Base-by-base conservation (phyloP, 1,140 invertebrate genomes). In the Anagrus nilaparvatae region DNA sequence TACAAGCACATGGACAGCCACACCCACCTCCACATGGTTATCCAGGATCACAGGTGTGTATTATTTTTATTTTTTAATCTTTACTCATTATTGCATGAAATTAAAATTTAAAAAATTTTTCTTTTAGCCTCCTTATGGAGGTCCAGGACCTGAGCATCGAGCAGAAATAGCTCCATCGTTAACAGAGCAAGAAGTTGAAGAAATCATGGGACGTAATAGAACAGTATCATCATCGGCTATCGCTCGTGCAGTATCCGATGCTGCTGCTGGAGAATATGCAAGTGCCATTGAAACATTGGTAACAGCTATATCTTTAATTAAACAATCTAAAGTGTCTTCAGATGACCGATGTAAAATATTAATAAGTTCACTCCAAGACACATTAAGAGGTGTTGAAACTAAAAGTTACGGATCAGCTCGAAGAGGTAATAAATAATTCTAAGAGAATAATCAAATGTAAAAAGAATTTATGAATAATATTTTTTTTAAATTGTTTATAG, bases 321-420 rank as follows among this genome's bases (percentile, higher is more conserved):
- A 97, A 69, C 93, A 98, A 70, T 97, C 94, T 14, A 97, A 97
- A 71, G 75, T 75, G 19, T 88, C 95, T 0, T 83, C 88, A 58
- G 96, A 99, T 70, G 96, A 99, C 61, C 74, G 96, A 28, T 99
- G 96, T 71, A 98, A 98, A 71, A 96, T 98, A 50, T 69, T 99
- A 9, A 95, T 99, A 39, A 94, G 86, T 55, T 95, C 93, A 1
- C 73, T 98, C 2, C 87, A 98, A 71, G 96, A 99, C 60, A 98
- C 96, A 14, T 67, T 99, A 20, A 83, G 94, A 63, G 94, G 92
- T 14, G 89, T 97, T n/a, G 92, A 97, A 69, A 84, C 86, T 3
- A 97, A 97, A 64, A 93, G 88, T 46, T 96, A 96, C 63, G 86
- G 87, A 33, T 82, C 78, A 50, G 75, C 71, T 35, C 61, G 75